Conservation (phyloP, 2,113 vertebrate genomes). For the Scomber colias region DNA sequence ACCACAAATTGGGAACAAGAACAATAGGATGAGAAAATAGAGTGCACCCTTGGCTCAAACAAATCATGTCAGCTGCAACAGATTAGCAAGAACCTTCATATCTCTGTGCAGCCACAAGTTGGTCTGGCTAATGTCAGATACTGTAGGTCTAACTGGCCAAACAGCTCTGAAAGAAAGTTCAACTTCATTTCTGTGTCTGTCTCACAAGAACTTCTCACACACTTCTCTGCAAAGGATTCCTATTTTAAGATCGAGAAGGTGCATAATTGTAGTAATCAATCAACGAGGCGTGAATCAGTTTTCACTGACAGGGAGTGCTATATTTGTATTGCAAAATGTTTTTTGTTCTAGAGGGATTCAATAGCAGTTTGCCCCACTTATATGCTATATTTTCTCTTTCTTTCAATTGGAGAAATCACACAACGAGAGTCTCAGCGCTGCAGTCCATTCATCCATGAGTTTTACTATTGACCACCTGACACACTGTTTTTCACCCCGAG, state of each 20-base stretch:
- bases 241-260: conserved; percentile 64
- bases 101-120: conserved; percentile 13
- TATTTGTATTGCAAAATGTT: conserved; percentile 11
- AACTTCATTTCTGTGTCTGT: conserved; percentile 25
- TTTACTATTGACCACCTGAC: conserved; percentile 49
- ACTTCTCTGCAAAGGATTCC: conserved; percentile 28
- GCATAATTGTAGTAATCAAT: conserved; percentile 70
- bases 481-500: conserved; percentile 38
- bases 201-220: conserved; percentile 26
- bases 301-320: conserved; percentile 39
- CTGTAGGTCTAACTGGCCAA: not conserved
- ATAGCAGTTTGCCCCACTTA: conserved; percentile 21
- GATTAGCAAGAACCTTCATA: conserved; percentile 38
- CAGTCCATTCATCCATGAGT: conserved; percentile 32
- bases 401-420: conserved; percentile 27
- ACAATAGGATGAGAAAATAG: conserved; percentile 44
- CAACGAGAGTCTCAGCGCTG: conserved; percentile 15
- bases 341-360: conserved; percentile 18
- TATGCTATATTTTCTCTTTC: conserved; percentile 18
- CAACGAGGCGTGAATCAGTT: conserved; percentile 52
- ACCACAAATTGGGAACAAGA: conserved; percentile 49
- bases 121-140: conserved; percentile 29
- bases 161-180: conserved; percentile 35
- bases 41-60: conserved; percentile 45
- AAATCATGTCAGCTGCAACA: conserved; percentile 40